Evolutionary conservation across 2,797 vertebrate genomes (phyloP), one percentile per base, ranked within the genome.

Genomic region (Amblyraja radiata): DNA sequence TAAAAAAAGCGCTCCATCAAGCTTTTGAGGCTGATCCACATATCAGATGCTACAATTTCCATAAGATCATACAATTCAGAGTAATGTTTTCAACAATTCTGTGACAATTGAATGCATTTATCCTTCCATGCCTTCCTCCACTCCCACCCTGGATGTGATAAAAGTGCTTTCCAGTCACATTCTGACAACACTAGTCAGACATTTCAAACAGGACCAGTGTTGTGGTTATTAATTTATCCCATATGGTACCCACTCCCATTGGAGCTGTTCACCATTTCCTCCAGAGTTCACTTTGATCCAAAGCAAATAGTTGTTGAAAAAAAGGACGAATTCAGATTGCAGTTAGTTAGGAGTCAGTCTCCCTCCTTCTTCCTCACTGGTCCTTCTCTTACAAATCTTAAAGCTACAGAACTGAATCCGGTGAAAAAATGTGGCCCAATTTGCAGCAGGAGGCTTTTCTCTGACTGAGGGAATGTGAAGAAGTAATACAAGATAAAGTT

Each of bases 171-270:
- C 61, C 21, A 90, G 65, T 65, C 63, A 2, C 61, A 39, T 65
- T 90, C 65, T 39, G 32, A 36, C 65, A 90, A 90, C n/a, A 90
- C 65, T 65, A 71, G 63, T 90, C 88, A 90, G 88, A 36, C 65
- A 68, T 90, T 39, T 68, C 65, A 39, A 90, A 68, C 88, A 39
- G 3, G 65, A 9, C 65, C 16, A 32, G 88, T 9, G 4, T 18
- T 73, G 65, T 7, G 18, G 96, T 94, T 94, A 95, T 95, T 97
- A 97, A 97, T 98, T 97, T 96, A 96, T 97, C 95, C 97, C 97
- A 97, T 95, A 97, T 98, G 97, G 94, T 84, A 73, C 94, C 90
- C 95, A 94, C 14, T 96, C 95, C 94, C 94, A 78, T 6, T 61
- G 93, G 94, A 94, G 86, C 93, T 93, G 94, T 96, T 94, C 94